Evolutionary conservation across 92 coral and sea anemone species (phyloP).

Genomic region (Porites divaricata): DNA sequence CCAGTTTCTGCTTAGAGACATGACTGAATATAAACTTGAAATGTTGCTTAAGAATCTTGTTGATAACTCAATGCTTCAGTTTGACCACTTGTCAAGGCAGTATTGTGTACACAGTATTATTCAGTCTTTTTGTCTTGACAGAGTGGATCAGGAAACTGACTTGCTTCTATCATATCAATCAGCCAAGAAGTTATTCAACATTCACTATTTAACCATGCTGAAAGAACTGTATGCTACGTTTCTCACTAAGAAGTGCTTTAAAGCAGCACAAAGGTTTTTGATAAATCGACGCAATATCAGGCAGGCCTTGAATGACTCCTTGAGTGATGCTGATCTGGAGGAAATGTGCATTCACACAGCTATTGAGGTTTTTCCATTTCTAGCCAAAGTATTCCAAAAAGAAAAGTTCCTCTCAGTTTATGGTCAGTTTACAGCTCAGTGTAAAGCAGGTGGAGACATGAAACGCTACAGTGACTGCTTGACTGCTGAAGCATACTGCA

Average conservation of each 20-base stretch:
- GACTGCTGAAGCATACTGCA: constrained; percentile 89
- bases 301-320: constrained; percentile 80
- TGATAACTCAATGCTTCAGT: constrained; percentile 92
- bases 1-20: constrained; percentile 73
- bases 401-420: constrained; percentile 83
- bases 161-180: constrained; percentile 46
- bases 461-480: constrained; percentile 85
- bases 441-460: constrained; percentile 68
- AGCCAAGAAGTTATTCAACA: constrained; percentile 82
- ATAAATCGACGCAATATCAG: constrained; percentile 85
- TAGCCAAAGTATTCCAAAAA: constrained; percentile 78
- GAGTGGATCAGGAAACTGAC: constrained; percentile 46
- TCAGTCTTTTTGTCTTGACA: constrained; percentile 89
- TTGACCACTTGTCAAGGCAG: constrained; percentile 70
- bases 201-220: constrained; percentile 75
- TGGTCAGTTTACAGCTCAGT: constrained; percentile 68
- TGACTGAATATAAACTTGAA: constrained; percentile 76
- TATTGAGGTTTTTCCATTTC: constrained; percentile 77
- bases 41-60: constrained; percentile 79
- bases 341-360: constrained; percentile 78
- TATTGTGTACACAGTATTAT: constrained; percentile 88
- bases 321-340: constrained; percentile 70
- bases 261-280: constrained; percentile 69
- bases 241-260: constrained; percentile 56
- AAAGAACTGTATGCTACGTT: constrained; percentile 75